A percentile compares a stretch with the other conserved stretches of the same genome.
These are phyloP conservation scores for Takifugu ocellatus DNA, from an alignment of 2,797 vertebrate genomes.

Conservation along the genomic window DNA sequence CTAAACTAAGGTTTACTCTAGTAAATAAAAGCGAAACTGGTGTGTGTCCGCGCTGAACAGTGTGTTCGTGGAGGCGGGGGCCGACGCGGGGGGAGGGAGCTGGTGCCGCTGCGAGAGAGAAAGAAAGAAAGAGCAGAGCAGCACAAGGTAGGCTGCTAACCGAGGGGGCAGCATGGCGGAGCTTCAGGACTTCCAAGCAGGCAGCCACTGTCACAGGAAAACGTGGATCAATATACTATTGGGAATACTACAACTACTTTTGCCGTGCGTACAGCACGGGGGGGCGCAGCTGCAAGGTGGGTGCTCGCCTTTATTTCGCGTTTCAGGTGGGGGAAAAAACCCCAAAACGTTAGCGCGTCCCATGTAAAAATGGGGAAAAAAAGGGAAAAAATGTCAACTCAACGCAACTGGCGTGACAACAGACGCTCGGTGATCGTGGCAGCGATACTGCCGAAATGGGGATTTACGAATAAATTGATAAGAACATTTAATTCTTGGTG, in stretches of 20 bases:
- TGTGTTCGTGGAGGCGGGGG: conserved; percentile 24
- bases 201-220: conserved; percentile 84
- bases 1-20: too few species aligned
- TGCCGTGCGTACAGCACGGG: conserved; percentile 84
- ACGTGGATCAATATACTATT: conserved; percentile 88
- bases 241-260: conserved; percentile 86
- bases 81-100: conserved; percentile 33
- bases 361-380: background rate
- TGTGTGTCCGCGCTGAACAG: background rate
- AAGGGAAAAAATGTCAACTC: conserved; percentile 21
- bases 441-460: background rate
- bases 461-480: background rate
- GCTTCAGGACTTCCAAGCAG: conserved; percentile 81
- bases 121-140: conserved; percentile 55
- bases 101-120: conserved; percentile 43
- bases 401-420: conserved; percentile 53
- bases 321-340: background rate
- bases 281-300: conserved; percentile 89
- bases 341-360: conserved; percentile 7
- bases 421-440: conserved; percentile 1
- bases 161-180: conserved; percentile 88
- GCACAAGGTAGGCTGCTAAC: conserved; percentile 67
- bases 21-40: conserved; percentile 2
- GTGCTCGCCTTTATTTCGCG: conserved; percentile 35
- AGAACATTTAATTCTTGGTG: too few species aligned